Evolutionary conservation across 2,113 vertebrate genomes (phyloP).

Genomic region (Plecturocebus donacophilus): DNA sequence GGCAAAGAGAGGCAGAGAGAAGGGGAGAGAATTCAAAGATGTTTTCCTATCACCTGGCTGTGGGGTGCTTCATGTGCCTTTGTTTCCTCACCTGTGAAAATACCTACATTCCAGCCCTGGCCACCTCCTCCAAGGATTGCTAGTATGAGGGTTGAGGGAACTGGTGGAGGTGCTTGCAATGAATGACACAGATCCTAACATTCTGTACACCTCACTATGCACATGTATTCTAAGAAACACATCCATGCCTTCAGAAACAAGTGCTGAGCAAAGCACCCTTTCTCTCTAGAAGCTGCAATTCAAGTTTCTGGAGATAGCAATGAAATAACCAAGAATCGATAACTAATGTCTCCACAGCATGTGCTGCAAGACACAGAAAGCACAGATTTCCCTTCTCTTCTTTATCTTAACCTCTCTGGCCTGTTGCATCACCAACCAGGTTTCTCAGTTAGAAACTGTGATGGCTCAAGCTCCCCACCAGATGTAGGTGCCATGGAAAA

Average conservation of each 20-base stretch:
- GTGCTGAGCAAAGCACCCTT: accelerated
- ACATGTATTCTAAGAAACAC: not conserved
- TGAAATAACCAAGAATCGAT: not conserved
- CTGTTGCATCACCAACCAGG: not conserved
- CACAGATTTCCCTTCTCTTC: not conserved
- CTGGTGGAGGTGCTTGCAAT: not conserved
- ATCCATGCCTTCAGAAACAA: not conserved
- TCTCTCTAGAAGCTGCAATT: not conserved
- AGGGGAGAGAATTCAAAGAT: not conserved
- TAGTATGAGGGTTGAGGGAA: not conserved
- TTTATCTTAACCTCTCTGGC: not conserved
- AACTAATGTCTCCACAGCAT: not conserved
- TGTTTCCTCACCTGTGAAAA: not conserved
- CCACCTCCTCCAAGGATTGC: not conserved
- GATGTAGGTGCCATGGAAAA: not conserved
- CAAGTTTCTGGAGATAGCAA: not conserved
- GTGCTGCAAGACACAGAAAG: not conserved
- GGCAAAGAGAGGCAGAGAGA: not conserved
- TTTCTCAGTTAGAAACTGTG: not conserved
- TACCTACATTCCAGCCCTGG: not conserved
- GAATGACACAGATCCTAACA: accelerated
- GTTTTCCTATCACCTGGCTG: not conserved
- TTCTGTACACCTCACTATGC: accelerated
- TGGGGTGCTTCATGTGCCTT: not conserved
- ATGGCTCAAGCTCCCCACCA: not conserved